phyloP scores from a whole-genome alignment of 2,113 vertebrate species.

The Eonycteris spelaea region DNA sequence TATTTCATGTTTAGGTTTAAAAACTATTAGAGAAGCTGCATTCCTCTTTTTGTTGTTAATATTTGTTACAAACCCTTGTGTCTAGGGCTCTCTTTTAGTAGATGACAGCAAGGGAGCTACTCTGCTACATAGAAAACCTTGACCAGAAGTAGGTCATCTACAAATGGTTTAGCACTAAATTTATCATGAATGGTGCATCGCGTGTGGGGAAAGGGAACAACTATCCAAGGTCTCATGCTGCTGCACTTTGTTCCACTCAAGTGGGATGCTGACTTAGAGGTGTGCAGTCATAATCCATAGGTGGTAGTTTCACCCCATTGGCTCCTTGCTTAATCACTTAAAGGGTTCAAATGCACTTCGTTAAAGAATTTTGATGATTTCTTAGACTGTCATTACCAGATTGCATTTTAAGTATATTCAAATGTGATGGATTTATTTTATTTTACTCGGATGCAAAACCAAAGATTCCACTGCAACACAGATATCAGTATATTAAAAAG shows the following conservation, averaged over 20 bases:
- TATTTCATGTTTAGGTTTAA: background rate
- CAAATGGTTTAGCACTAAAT: background rate
- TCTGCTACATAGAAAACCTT: background rate
- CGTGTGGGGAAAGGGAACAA: background rate
- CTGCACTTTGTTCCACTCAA: background rate
- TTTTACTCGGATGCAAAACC: constrained; percentile 81
- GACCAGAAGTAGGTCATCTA: background rate
- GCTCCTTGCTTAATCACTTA: background rate
- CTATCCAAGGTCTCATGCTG: background rate
- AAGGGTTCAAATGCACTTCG: background rate
- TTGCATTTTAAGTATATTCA: constrained; percentile 41
- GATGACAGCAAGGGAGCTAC: background rate
- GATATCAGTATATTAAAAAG: constrained; percentile 75
- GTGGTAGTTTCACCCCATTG: background rate
- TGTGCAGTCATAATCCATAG: background rate
- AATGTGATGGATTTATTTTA: constrained; percentile 83
- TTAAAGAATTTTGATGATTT: background rate
- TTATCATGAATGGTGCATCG: background rate
- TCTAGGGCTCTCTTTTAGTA: background rate
- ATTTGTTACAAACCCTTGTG: background rate
- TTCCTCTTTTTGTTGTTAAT: background rate
- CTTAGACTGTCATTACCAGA: background rate
- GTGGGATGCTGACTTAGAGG: background rate
- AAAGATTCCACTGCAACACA: constrained; percentile 77
- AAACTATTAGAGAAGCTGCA: background rate